Percentiles rank a stretch among this genome's conserved stretches.
phyloP scores from a whole-genome alignment of 2,888 invertebrate species.

The Chorisops tibialis region DNA sequence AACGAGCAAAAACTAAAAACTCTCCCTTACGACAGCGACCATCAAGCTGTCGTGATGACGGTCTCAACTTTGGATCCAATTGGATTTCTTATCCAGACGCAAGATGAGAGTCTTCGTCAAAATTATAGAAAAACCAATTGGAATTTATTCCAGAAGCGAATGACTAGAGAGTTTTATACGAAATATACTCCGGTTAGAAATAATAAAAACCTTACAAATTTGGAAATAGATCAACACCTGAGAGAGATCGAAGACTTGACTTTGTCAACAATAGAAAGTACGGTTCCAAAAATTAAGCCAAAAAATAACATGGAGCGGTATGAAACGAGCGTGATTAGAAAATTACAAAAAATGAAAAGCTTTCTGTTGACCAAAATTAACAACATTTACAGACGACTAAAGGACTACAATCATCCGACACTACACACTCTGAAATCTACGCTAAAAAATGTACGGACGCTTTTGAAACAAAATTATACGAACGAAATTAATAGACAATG shows the following conservation, averaged over 20 bases:
- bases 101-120: too few relatives aligned
- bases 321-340: neutral
- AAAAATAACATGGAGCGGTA: constrained; percentile 4
- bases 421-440: neutral
- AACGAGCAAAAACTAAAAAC: too few relatives aligned
- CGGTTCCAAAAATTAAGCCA: neutral
- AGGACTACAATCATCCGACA: constrained; percentile 3
- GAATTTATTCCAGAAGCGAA: neutral
- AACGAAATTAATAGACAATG: neutral
- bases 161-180: neutral
- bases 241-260: neutral
- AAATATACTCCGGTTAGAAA: neutral
- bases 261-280: neutral
- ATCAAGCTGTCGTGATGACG: too few relatives aligned
- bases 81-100: too few relatives aligned
- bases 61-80: too few relatives aligned
- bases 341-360: constrained; percentile 5
- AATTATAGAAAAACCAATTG: too few relatives aligned
- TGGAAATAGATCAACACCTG: constrained; percentile 6
- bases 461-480: neutral
- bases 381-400: constrained; percentile 8
- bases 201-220: neutral
- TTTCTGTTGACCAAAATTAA: neutral
- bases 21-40: too few relatives aligned
- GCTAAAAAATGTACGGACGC: neutral